Percentiles rank a stretch among this genome's conserved stretches.
Evolutionary conservation across 2,113 vertebrate genomes (phyloP).

Genomic region (human): GRCh38 chr13:19136501-19137000

Average conservation of each 20-base stretch:
- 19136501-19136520: neutral
- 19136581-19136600: neutral
- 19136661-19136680: constrained; percentile 19
- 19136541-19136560: neutral
- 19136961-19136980: no score
- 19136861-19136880: neutral
- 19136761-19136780: constrained; percentile 2
- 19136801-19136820: neutral
- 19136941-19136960: no score
- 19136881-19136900: neutral
- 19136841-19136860: neutral
- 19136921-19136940: no score
- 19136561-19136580: neutral
- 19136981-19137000: no score
- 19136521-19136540: neutral
- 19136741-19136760: neutral
- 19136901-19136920: no score
- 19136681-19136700: constrained; percentile 1
- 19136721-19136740: neutral
- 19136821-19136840: constrained; percentile 30
- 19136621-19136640: neutral
- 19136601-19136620: neutral
- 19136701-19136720: neutral
- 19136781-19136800: neutral
- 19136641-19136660: neutral